These are phyloP conservation scores for Argentina silus DNA, from an alignment of 2,797 vertebrate genomes.

Conservation along the genomic window DNA sequence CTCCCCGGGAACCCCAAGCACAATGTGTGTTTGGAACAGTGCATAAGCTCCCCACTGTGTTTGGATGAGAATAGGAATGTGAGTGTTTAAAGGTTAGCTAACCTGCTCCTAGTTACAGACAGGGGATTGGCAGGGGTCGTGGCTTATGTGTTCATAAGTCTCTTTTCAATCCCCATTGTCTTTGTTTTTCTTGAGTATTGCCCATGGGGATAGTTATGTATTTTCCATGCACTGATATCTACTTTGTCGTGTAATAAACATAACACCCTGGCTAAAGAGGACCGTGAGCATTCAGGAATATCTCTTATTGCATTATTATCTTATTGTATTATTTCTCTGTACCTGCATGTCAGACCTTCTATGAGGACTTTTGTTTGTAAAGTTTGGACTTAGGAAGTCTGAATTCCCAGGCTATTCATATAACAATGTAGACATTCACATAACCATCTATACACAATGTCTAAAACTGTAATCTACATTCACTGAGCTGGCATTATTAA, in stretches of 20 bases:
- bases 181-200: too few species aligned
- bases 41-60: background rate
- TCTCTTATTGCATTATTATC: background rate
- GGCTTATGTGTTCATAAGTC: background rate
- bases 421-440: too few species aligned
- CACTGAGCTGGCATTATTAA: too few species aligned
- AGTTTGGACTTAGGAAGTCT: background rate
- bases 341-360: background rate
- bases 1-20: background rate
- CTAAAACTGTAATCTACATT: too few species aligned
- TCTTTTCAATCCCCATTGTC: background rate
- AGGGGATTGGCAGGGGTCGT: background rate
- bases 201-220: too few species aligned
- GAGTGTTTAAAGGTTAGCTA: background rate
- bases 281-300: background rate
- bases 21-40: background rate
- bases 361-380: background rate
- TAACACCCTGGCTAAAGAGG: background rate
- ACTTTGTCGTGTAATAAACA: background rate
- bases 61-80: background rate
- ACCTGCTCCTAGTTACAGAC: background rate
- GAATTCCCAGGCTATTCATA: background rate
- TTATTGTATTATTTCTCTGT: background rate
- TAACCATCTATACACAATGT: too few species aligned
- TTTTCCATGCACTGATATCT: background rate